Percentiles rank a stretch among this genome's conserved stretches.
These are phyloP conservation scores for Melopsittacus undulatus DNA, from an alignment of 2,797 vertebrate genomes.

Conservation along the genomic window DNA sequence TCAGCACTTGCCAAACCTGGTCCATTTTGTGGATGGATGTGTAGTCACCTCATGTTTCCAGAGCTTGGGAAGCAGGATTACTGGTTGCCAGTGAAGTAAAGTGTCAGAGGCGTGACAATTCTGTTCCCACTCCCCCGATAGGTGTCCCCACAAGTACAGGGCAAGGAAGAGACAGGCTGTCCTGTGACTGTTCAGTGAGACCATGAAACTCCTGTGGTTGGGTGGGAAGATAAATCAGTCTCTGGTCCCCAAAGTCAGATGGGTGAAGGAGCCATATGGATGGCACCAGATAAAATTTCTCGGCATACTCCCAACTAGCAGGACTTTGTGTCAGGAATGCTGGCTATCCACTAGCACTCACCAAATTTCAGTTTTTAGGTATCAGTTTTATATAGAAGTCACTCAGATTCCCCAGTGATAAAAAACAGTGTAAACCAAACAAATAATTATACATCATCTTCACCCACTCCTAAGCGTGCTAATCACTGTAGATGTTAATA, in stretches of 20 bases:
- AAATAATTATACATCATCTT: neutral
- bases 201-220: neutral
- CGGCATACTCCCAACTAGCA: neutral
- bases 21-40: neutral
- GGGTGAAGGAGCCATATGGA: fast-evolving
- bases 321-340: neutral
- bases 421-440: neutral
- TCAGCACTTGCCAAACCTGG: neutral
- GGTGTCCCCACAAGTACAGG: neutral
- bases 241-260: neutral
- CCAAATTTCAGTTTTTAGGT: neutral
- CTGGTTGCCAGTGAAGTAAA: neutral
- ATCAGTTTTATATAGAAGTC: neutral
- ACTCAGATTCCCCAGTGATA: neutral
- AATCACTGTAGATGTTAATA: neutral
- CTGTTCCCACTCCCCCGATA: neutral
- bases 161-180: neutral
- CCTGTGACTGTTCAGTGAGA: neutral
- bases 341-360: fast-evolving
- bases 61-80: neutral
- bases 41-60: fast-evolving
- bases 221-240: neutral
- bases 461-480: neutral
- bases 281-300: neutral
- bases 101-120: neutral